Evolutionary conservation across 2,113 vertebrate genomes (phyloP).

Genomic region (Laticauda laticaudata): DNA sequence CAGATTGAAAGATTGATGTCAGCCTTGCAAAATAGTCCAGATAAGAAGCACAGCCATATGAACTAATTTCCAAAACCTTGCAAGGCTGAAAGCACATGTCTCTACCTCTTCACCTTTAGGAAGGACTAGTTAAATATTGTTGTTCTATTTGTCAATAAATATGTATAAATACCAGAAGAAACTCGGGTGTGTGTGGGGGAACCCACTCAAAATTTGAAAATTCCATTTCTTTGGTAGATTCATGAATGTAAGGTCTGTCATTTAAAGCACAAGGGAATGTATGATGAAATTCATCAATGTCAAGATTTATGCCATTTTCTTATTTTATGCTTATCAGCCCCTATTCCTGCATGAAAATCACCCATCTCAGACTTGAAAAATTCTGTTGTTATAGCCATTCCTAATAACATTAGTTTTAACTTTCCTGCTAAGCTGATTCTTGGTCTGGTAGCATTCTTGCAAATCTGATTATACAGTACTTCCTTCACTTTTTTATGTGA

Average conservation of each 20-base stretch:
- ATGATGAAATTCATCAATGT: background rate
- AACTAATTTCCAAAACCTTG: background rate
- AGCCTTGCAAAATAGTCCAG: background rate
- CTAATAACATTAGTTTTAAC: background rate
- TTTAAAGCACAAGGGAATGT: background rate
- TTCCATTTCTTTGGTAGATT: background rate
- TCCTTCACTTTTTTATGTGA: background rate
- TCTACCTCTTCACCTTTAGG: background rate
- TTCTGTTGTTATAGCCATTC: background rate
- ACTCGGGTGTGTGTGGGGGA: background rate
- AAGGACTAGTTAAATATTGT: background rate
- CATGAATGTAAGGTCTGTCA: background rate
- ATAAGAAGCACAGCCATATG: background rate
- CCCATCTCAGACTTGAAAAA: background rate
- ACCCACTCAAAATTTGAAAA: background rate
- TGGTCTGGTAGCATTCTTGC: background rate
- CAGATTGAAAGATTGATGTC: background rate
- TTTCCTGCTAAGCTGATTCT: background rate
- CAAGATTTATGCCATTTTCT: background rate
- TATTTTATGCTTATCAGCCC: background rate
- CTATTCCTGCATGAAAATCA: background rate
- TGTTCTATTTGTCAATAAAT: background rate
- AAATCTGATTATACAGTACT: background rate
- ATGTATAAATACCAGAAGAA: background rate
- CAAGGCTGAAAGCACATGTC: background rate